Evolutionary conservation across 1,140 invertebrate genomes (phyloP), one percentile per base, ranked within the genome.

Genomic region (Rhopalosiphum maidis): DNA sequence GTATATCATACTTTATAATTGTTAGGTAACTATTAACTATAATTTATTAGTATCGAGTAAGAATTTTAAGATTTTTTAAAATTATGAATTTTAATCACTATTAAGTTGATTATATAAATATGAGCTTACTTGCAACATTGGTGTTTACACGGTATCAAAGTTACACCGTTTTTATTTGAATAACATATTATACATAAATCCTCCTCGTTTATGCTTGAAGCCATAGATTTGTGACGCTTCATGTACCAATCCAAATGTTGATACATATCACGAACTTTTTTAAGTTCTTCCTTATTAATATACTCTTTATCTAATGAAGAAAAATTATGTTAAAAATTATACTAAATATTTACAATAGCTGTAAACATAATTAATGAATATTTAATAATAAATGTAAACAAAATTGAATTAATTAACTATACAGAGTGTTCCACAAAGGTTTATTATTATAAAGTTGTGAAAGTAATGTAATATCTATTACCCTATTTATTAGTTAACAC

Each of bases 111-210:
- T 86, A 46, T 30, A 43, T 85, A 11, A 91, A n/a, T 3, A 9
- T n/a, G 55, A 82, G 37, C 77, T 82, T 7, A 91, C 90, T 91
- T 91, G 90, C 90, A 91, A 46, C 90, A 91, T 91, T 51, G 68
- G 22, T 91, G 90, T 83, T 25, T n/a, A 77, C 90, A 91, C 35
- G 90, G 90, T 77, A 15, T 91, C 48, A 91, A 25, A n/a, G 46
- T 48, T 0, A 91, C 68, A 37, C n/a, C 51, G 22, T 91, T 91
- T 83, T 91, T 91, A 23, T 48, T 83, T 22, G 90, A 91, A 48
- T 91, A 91, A 91, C 90, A 91, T 35, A 91, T 82, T n/a, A 91
- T 25, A 91, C 90, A 91, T 35, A 91, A 48, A 83, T 91, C 90
- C 1, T 91, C 68, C 7, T 91, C 90, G 25, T 91, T 91, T 46